Base-by-base conservation (phyloP, 2,797 vertebrate genomes). In the Chelon labrosus region DNA sequence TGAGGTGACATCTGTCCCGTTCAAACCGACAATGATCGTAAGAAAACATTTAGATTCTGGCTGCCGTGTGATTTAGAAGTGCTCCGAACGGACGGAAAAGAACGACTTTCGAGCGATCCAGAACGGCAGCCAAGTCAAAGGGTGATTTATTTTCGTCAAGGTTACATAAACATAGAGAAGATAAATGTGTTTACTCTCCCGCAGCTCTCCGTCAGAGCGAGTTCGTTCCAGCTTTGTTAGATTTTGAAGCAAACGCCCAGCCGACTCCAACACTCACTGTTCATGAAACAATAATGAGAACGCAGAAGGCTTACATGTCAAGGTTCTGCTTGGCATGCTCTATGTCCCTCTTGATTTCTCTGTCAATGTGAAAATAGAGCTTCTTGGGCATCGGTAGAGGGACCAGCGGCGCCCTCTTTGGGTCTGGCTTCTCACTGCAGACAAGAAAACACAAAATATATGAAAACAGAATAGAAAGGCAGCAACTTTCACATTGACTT, bases 311-410 rank as follows among this genome's bases (percentile, higher is more conserved):
- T 94, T 78, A 96, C 96, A 96, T 96, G 70, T 96, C 95, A 3
- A 96, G 94, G 85, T 96, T 96, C 83, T 94, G 95, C 85, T 96
- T 96, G 81, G 96, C 96, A 8, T 93, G 92, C 66, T 96, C 95
- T 0, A 96, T 95, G 89, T 96, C 94, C 73, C 95, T 85, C 78
- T 96, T 96, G 62, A 95, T 94, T 51, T 96, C 95, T 1, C 86
- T 73, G 82, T 95, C 94, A 9, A 96, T 96, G 79, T 93, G 88
- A 58, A 96, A 96, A 86, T 96, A 96, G n/a, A 96, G 95, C 67
- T 96, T 96, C 88, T 94, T 95, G 2, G 96, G 95, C 91, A 95
- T 93, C 5, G 93, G 88, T 1, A 96, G 92, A 0, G 94, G 95
- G 57, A 94, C 59, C 68, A 96, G 82, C 0, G 95, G 95, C 0